Evolutionary conservation across 92 coral and sea anemone genomes (phyloP).

Genomic region (Porites cylindrica): DNA sequence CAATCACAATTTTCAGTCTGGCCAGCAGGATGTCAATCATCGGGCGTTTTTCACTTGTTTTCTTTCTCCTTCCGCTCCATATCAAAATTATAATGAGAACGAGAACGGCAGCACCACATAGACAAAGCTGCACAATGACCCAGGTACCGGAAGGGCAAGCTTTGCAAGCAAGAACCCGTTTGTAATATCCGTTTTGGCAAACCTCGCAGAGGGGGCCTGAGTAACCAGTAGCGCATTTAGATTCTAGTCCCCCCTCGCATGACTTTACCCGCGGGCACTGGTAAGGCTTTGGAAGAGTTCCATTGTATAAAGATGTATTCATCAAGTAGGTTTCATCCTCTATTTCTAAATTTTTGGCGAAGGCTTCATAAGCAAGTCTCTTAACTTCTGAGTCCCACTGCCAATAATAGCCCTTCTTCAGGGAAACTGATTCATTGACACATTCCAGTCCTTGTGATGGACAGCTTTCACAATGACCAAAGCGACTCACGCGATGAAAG

Average conservation of each 20-base stretch:
- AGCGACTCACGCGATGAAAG: slow-evolving; percentile 50
- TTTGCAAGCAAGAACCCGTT: slow-evolving; percentile 40
- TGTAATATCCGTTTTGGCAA: slow-evolving; percentile 38
- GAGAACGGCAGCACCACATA: slow-evolving; percentile 43
- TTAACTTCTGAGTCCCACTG: slow-evolving; percentile 48
- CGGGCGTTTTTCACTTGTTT: slow-evolving; percentile 37
- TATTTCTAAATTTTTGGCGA: slow-evolving; percentile 41
- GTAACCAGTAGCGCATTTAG: slow-evolving; percentile 56
- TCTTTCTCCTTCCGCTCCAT: slow-evolving; percentile 45
- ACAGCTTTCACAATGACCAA: slow-evolving; percentile 56
- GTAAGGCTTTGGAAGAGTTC: slow-evolving; percentile 63
- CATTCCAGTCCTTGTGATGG: slow-evolving; percentile 48
- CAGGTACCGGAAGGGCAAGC: slow-evolving; percentile 50
- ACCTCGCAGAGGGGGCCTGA: slow-evolving; percentile 64
- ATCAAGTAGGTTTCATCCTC: slow-evolving; percentile 27
- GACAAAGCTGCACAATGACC: slow-evolving; percentile 40
- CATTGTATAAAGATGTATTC: slow-evolving; percentile 45
- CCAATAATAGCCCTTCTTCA: slow-evolving; percentile 63
- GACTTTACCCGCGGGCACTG: slow-evolving; percentile 60
- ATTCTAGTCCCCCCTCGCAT: slow-evolving; percentile 64
- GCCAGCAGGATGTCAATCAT: slow-evolving; percentile 65
- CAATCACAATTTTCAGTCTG: slow-evolving; percentile 70
- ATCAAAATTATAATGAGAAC: slow-evolving; percentile 31
- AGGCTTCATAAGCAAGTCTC: slow-evolving; percentile 36
- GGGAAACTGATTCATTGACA: slow-evolving; percentile 44